Conservation (phyloP, 2,113 vertebrate species). For the Phalacrocorax pelagicus region DNA sequence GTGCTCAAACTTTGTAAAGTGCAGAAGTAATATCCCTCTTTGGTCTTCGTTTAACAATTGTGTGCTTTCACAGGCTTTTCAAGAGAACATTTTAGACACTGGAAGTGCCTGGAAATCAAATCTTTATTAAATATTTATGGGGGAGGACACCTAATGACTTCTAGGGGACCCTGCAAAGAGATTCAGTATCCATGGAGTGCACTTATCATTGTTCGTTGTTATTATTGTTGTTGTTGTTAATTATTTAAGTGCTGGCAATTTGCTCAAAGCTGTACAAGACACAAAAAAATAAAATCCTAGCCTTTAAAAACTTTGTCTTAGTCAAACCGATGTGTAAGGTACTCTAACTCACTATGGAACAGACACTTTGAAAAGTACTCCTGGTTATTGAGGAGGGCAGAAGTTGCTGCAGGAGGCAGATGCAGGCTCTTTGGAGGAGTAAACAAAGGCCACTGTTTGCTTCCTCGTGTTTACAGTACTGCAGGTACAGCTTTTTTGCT, state of each 20-base stretch:
- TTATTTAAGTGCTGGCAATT: constrained; percentile 33
- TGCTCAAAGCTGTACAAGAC: constrained; percentile 25
- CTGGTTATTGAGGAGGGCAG: background rate
- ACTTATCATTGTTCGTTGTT: constrained; percentile 33
- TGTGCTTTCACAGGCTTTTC: constrained; percentile 34
- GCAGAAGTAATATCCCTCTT: constrained; percentile 23
- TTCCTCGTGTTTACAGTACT: background rate
- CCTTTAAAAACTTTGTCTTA: background rate
- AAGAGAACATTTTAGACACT: constrained; percentile 19
- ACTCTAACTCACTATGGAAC: background rate
- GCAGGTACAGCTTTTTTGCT: background rate
- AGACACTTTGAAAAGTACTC: background rate
- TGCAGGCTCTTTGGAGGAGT: background rate
- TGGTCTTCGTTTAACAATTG: constrained; percentile 3
- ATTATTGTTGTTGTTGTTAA: constrained; percentile 22
- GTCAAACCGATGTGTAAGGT: background rate
- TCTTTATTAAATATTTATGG: constrained; percentile 57
- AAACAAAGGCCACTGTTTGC: background rate
- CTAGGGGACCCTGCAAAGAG: background rate
- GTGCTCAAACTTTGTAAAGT: constrained; percentile 38
- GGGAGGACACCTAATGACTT: constrained; percentile 39
- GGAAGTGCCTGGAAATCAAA: constrained; percentile 54
- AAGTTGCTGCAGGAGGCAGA: background rate
- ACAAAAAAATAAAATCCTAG: background rate
- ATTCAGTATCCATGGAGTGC: constrained; percentile 39